Conservation (phyloP, 2,113 vertebrate genomes). For the Notothenia rossii region DNA sequence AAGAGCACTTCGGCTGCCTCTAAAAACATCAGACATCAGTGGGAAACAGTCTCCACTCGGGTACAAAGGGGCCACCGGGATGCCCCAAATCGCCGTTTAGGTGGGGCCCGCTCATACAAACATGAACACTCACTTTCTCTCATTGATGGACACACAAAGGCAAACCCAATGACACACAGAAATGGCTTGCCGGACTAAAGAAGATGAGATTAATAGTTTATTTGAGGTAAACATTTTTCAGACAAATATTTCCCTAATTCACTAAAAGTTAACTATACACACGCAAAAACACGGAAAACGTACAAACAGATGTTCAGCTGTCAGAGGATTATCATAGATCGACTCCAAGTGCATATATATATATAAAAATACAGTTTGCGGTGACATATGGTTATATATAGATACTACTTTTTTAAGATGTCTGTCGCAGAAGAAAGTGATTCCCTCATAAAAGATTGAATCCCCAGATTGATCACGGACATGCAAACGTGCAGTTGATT, state of each 20-base stretch:
- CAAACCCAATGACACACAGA: background rate
- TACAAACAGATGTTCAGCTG: constrained; percentile 7
- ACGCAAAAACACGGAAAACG: background rate
- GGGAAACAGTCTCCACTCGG: constrained; percentile 34
- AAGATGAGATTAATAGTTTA: constrained; percentile 13
- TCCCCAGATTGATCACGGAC: constrained; percentile 27
- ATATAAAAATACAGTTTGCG: background rate
- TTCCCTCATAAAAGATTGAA: background rate
- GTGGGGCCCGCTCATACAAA: constrained; percentile 25
- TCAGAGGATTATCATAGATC: constrained; percentile 9
- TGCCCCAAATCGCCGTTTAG: constrained; percentile 1
- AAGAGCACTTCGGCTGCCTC: constrained; percentile 40
- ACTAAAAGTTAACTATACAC: too few species aligned
- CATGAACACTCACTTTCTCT: constrained; percentile 5
- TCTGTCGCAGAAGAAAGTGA: constrained; percentile 1
- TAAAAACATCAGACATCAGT: constrained; percentile 54
- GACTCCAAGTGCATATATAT: background rate
- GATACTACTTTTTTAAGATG: constrained; percentile 1
- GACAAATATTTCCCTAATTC: too few species aligned
- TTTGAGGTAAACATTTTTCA: constrained; percentile 1
- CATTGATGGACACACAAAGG: background rate
- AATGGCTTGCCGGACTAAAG: background rate
- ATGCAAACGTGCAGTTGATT: constrained; percentile 32
- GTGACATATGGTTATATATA: constrained; percentile 5
- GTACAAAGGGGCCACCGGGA: constrained; percentile 17